Percentiles rank a stretch among this genome's conserved stretches.
phyloP scores from a whole-genome alignment of 2,888 invertebrate species.

The Dasypogon diadema region DNA sequence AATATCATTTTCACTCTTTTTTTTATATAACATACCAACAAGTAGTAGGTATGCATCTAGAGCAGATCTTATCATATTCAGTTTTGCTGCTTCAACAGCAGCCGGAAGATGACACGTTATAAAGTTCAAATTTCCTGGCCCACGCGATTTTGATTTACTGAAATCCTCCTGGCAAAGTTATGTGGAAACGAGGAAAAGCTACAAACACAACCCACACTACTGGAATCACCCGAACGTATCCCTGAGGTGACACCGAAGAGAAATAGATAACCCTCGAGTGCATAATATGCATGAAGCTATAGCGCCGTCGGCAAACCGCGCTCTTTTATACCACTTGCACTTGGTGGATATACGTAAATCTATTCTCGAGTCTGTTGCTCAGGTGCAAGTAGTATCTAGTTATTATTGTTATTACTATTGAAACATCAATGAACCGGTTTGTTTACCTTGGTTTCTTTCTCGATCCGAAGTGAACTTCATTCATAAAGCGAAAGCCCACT shows the following conservation, averaged over 20 bases:
- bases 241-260: conserved; percentile 37
- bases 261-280: conserved; percentile 41
- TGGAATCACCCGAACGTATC: conserved; percentile 30
- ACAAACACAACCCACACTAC: conserved; percentile 12
- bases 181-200: conserved; percentile 10
- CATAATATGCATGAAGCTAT: conserved; percentile 37
- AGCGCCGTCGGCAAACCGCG: conserved; percentile 44
- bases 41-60: too few species aligned
- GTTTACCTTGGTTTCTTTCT: conserved; percentile 57
- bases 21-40: too few species aligned
- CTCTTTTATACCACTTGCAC: conserved; percentile 38
- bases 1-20: too few species aligned
- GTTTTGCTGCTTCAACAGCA: too few species aligned
- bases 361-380: conserved; percentile 44
- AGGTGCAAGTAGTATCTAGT: conserved; percentile 50
- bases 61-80: too few species aligned
- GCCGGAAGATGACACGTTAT: too few species aligned
- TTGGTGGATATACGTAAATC: conserved; percentile 33
- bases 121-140: too few species aligned
- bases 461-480: conserved; percentile 57
- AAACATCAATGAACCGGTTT: conserved; percentile 59
- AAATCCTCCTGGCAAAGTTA: too few species aligned
- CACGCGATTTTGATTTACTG: too few species aligned
- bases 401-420: conserved; percentile 56
- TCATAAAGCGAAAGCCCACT: conserved; percentile 56